These are phyloP conservation scores for Triplophysa yarkandensis DNA, from an alignment of 2,797 vertebrate genomes.

Conservation along the genomic window DNA sequence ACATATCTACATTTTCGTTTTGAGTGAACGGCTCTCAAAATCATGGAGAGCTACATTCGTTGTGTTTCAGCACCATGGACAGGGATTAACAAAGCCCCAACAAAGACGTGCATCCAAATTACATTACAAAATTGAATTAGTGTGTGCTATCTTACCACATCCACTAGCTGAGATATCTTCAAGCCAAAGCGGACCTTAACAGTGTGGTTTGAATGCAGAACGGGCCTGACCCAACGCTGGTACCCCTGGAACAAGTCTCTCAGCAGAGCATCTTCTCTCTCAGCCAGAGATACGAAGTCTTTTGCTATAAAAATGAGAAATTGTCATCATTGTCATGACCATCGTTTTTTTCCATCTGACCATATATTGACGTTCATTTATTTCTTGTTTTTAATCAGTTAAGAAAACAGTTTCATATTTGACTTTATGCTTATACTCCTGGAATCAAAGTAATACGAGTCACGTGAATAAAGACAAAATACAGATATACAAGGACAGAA, in stretches of 20 bases:
- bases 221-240: constrained; percentile 94
- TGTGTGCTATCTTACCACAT: constrained; percentile 83
- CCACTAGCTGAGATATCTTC: constrained; percentile 96
- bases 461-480: not conserved
- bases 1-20: too few species aligned
- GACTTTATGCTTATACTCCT: not conserved
- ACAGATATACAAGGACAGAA: constrained; percentile 34
- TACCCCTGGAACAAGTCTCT: constrained; percentile 89
- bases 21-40: constrained; percentile 50
- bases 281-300: constrained; percentile 79
- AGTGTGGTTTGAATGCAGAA: constrained; percentile 85
- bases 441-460: not conserved
- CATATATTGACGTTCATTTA: too few species aligned
- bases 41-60: constrained; percentile 45
- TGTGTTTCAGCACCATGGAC: constrained; percentile 18
- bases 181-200: constrained; percentile 90
- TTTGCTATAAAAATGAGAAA: constrained; percentile 59
- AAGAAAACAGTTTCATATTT: too few species aligned
- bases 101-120: not conserved
- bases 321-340: not conserved
- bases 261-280: constrained; percentile 86
- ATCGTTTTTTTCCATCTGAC: too few species aligned
- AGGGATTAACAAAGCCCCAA: not conserved
- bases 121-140: not conserved
- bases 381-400: too few species aligned